phyloP scores from a whole-genome alignment of 2,113 vertebrate genomes.

The Eulemur rufifrons region DNA sequence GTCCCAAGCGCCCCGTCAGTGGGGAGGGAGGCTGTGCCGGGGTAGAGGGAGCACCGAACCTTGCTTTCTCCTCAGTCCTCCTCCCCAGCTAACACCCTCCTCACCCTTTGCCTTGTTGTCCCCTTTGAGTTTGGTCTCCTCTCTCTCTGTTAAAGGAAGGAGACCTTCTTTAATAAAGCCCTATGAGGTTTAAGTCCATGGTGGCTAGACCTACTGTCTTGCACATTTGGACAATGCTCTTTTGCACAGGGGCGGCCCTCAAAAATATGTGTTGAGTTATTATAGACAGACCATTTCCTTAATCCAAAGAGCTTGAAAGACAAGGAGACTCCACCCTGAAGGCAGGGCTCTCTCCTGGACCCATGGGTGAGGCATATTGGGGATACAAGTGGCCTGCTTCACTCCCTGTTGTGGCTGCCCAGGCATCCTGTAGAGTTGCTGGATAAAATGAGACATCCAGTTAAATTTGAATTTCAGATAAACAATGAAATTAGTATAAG shows the following conservation, averaged over 20 bases:
- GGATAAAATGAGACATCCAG: not conserved
- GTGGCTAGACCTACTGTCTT: no score
- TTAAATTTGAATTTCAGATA: slow-evolving; percentile 10
- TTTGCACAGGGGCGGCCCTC: not conserved
- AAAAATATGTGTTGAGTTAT: not conserved
- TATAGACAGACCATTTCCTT: not conserved
- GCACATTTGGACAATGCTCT: not conserved
- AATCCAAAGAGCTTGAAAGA: not conserved
- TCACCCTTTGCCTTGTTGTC: not conserved
- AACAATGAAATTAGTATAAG: not conserved
- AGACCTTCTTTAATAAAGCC: not conserved
- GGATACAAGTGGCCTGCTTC: not conserved
- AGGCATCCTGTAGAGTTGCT: not conserved
- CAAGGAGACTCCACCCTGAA: not conserved
- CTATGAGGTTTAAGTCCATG: not conserved
- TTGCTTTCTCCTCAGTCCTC: not conserved
- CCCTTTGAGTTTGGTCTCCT: not conserved
- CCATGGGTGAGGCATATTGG: not conserved
- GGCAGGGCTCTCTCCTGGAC: not conserved
- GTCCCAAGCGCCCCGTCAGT: not conserved
- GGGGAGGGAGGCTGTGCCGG: not conserved
- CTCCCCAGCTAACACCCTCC: not conserved
- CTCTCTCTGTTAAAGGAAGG: not conserved
- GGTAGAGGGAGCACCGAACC: no score
- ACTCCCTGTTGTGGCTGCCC: not conserved